phyloP scores from a whole-genome alignment of 2,113 vertebrate genomes.

The Thinocorus orbignyianus region DNA sequence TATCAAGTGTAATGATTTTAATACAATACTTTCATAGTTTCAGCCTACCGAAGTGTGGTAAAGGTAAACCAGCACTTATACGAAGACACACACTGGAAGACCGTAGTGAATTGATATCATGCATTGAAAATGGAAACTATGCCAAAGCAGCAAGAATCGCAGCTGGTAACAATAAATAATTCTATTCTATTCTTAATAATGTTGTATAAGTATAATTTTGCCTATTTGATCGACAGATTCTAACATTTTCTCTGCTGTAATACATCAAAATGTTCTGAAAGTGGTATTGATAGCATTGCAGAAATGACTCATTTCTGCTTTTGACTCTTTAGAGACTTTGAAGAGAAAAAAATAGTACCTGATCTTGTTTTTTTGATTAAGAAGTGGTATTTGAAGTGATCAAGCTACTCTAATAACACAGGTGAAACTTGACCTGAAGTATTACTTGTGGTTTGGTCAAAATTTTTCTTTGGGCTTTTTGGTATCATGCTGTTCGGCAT shows the following conservation, averaged over 20 bases:
- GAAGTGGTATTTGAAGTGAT: background rate
- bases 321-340: background rate
- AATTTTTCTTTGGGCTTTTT: background rate
- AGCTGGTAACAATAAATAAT: slow-evolving; percentile 80
- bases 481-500: background rate
- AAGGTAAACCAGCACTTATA: slow-evolving; percentile 92
- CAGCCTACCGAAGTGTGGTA: slow-evolving; percentile 89
- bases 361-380: background rate
- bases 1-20: background rate
- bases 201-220: background rate
- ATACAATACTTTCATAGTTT: slow-evolving; percentile 61
- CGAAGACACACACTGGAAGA: slow-evolving; percentile 93
- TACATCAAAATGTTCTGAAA: background rate
- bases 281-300: background rate
- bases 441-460: background rate
- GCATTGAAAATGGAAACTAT: slow-evolving; percentile 95
- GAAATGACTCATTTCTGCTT: background rate
- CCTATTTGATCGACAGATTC: background rate
- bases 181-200: slow-evolving; percentile 12
- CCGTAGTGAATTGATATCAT: slow-evolving; percentile 92
- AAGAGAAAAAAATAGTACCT: background rate
- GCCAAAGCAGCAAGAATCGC: slow-evolving; percentile 94
- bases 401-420: background rate
- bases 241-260: background rate
- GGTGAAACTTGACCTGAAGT: background rate